Base-by-base conservation (phyloP, 1,140 invertebrate species). In the Diuraphis noxia region DNA sequence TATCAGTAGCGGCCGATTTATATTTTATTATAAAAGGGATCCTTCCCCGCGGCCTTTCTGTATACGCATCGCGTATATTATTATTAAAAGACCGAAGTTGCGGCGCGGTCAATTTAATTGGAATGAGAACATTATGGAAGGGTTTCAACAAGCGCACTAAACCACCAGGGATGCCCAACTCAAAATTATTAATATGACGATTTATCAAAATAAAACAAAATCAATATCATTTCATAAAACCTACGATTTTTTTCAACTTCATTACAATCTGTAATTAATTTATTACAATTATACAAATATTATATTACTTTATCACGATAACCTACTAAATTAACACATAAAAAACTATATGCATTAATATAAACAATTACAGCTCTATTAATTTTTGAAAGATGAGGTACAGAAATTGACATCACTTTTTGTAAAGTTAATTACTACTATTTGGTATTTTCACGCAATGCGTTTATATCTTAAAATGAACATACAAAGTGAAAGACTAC, bases 11-110 rank as follows among this genome's bases (percentile, higher is more conserved):
- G 52, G 25, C 52, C 77, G 77, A 81, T 81, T 81, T n/a, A n/a
- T n/a, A n/a, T n/a, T n/a, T n/a, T 81, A 81, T 81, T 40, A 81
- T 23, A 40, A 81, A 81, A 81, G 77, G 77, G 77, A 38, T 82
- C 38, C 38, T 9, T 30, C 79, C 38, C 10, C n/a, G 56, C 30
- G 30, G n/a, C n/a, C 56, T 34, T n/a, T 72, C 13, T n/a, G n/a
- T 72, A n/a, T 72, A n/a, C 10, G 25, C 25, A 21, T 63, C 56
- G 30, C 56, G 56, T 72, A 34, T 40, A 82, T 25, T 38, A 81
- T 81, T 40, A 79, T 40, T 82, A 82, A 82, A 82, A 82, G 36
- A 38, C 38, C 36, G 38, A 38, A 40, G 36, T 82, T 23, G 23
- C 38, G 23, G 8, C n/a, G 56, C 79, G 38, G 36, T 25, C 23